Base-by-base conservation (phyloP, 2,113 vertebrate genomes). In the Heterochromis multidens region DNA sequence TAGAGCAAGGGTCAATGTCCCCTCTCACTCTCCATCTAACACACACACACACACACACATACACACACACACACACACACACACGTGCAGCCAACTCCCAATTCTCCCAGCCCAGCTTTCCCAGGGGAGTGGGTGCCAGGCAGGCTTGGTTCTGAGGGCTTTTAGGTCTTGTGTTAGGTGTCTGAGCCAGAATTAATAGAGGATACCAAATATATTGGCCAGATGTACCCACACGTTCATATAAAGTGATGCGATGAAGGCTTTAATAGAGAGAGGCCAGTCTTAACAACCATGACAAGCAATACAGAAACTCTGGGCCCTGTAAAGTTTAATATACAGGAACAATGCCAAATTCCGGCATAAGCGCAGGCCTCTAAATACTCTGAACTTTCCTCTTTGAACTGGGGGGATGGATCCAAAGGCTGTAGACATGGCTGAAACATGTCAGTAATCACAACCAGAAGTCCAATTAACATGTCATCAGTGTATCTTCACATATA, bases 261-360 rank as follows among this genome's bases (percentile, higher is more conserved):
- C 84, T 95, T 95, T 95, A 95, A 94, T 91, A 91, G 92, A 92
- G 88, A 93, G 91, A 88, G 92, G 77, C 91, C 89, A 81, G 58
- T 88, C 85, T 91, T 92, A 92, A 92, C 95, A 94, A 92, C 89
- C 81, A 93, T 92, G 92, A 92, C 91, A 94, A 91, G 91, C 89
- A 89, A 88, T 91, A 94, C 92, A 94, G 93, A 94, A 95, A 93
- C 84, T 86, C 83, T 87, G 84, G 88, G 92, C 46, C 92, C 85
- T 87, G 91, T 95, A 95, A 95, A 96, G 79, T 94, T 93, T 94
- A 93, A 93, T 88, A 95, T 84, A 83, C 81, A 92, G 84, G 89
- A 94, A 90, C 82, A n/a, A 77, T 83, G 91, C 91, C 90, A 91
- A 84, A 90, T 82, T 83, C 88, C 74, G 81, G 65, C 60, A 9